Conservation (phyloP, 2,113 vertebrate genomes). For the Meles meles region DNA sequence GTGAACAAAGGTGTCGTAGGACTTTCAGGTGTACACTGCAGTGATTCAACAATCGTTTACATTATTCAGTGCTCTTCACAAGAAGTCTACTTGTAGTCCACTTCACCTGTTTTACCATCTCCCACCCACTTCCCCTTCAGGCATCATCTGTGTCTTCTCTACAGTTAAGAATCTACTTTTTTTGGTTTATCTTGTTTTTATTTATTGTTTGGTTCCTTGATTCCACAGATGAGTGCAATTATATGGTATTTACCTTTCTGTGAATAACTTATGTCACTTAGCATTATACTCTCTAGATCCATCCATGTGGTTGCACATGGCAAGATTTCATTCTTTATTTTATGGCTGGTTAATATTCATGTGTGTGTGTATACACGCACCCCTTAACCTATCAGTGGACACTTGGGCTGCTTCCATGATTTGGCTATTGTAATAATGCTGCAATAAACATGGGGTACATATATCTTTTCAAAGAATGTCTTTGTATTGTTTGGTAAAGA, state of each 20-base stretch:
- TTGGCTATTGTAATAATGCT: background rate
- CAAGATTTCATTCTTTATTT: background rate
- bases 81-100: background rate
- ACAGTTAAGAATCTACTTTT: background rate
- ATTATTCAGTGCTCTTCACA: background rate
- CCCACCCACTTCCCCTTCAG: background rate
- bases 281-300: background rate
- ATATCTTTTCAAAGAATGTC: background rate
- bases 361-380: too few relatives aligned
- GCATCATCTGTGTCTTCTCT: background rate
- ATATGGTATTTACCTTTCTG: background rate
- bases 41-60: background rate
- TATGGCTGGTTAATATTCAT: background rate
- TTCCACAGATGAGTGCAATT: background rate
- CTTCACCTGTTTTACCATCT: background rate
- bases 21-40: background rate
- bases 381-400: background rate
- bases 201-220: background rate
- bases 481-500: background rate
- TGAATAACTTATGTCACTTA: background rate
- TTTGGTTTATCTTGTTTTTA: background rate
- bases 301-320: background rate
- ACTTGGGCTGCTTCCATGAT: background rate
- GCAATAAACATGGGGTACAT: background rate
- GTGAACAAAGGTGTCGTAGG: background rate